Percentiles rank a stretch among this genome's conserved stretches.
Conservation (phyloP, 30 jellyfish, hydroid and myxozoan species). For the Pelagia noctiluca region DNA sequence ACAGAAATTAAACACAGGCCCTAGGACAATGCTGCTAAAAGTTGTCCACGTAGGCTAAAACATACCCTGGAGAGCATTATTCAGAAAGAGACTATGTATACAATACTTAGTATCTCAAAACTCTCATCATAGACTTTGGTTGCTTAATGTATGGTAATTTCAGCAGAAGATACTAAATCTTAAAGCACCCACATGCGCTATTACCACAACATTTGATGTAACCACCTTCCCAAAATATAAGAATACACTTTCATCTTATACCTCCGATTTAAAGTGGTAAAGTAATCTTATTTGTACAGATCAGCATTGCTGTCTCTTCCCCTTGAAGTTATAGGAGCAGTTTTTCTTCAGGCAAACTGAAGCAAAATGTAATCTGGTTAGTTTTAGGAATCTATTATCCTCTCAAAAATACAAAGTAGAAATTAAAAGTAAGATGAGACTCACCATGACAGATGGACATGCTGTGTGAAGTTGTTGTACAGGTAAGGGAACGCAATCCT, state of each 20-base stretch:
- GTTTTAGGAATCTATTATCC: too few species aligned
- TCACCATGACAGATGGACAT: conserved; percentile 95
- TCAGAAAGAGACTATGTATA: too few species aligned
- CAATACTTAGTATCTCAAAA: too few species aligned
- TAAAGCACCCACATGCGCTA: conserved; percentile 38
- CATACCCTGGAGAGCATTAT: too few species aligned
- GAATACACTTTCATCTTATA: conserved; percentile 10
- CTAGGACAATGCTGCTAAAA: too few species aligned
- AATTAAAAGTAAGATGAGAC: conserved; percentile 23
- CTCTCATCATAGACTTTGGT: too few species aligned
- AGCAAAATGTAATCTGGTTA: too few species aligned
- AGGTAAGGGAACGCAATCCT: conserved; percentile 97
- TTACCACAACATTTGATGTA: conserved; percentile 52
- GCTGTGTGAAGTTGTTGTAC: conserved; percentile 96
- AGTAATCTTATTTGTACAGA: neutral
- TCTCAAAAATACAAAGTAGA: too few species aligned
- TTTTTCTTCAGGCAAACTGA: neutral
- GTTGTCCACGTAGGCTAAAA: too few species aligned
- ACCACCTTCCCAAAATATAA: conserved; percentile 90
- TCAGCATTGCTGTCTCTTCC: conserved; percentile 31
- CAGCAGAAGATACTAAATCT: conserved; percentile 53
- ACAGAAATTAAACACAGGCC: too few species aligned
- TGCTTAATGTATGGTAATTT: conserved; percentile 38
- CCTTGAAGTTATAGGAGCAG: neutral
- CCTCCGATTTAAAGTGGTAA: too few species aligned